Conservation (phyloP, 2,797 vertebrate species). For the Ispidina lecontei region DNA sequence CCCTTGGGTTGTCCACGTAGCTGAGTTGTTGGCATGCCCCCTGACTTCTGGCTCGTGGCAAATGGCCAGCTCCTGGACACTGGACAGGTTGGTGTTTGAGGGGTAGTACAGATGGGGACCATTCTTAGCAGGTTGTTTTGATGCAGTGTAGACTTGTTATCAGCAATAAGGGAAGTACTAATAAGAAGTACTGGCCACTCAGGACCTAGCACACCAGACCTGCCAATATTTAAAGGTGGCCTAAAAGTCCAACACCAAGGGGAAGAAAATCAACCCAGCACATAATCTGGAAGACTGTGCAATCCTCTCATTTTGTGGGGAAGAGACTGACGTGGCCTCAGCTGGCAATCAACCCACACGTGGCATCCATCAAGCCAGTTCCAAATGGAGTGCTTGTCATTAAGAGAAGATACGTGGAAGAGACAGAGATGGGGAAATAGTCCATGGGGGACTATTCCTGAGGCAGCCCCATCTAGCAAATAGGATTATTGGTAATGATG, state of each 20-base stretch:
- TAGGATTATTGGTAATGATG: slow-evolving; percentile 48
- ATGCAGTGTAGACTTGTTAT: background rate
- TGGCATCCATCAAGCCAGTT: slow-evolving; percentile 46
- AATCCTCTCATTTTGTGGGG: background rate
- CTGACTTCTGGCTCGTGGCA: background rate
- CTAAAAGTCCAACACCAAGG: background rate
- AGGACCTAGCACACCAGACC: background rate
- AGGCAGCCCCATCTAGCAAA: slow-evolving; percentile 57
- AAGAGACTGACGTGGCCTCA: background rate
- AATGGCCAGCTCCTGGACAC: background rate
- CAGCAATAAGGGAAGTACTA: background rate
- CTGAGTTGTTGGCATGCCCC: background rate
- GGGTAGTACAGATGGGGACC: background rate
- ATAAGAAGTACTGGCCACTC: background rate
- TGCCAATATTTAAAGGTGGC: background rate
- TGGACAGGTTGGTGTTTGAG: background rate
- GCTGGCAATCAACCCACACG: slow-evolving; percentile 9
- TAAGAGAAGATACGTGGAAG: slow-evolving; percentile 36
- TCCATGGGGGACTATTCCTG: slow-evolving; percentile 31
- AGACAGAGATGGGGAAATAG: slow-evolving; percentile 5
- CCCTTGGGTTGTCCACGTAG: background rate
- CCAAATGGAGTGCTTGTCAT: slow-evolving; percentile 45
- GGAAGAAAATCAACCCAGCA: background rate
- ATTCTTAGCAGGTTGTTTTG: background rate
- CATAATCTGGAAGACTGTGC: fast-evolving